phyloP scores from a whole-genome alignment of 2,113 vertebrate species.

The Callorhinus ursinus region DNA sequence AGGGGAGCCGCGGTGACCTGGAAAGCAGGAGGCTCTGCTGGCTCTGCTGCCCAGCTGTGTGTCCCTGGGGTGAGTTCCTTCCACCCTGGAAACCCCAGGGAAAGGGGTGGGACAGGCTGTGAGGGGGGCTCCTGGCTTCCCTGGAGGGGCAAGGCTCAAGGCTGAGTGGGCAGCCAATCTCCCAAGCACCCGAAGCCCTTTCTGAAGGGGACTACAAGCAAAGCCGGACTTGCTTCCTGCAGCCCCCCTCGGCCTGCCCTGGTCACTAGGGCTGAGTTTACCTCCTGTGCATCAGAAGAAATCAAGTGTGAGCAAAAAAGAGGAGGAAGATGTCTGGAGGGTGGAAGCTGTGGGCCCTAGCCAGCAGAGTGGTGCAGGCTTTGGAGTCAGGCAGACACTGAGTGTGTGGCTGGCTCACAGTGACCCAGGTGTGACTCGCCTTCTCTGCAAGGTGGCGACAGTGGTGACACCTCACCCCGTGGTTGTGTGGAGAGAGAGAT shows the following conservation, averaged over 20 bases:
- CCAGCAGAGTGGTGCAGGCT: background rate
- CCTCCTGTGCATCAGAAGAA: background rate
- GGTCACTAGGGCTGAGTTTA: background rate
- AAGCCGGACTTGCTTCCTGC: rapidly evolving
- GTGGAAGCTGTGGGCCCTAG: rapidly evolving
- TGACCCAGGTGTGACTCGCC: background rate
- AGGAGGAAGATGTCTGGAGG: background rate
- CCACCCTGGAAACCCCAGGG: conserved; percentile 47
- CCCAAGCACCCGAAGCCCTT: background rate
- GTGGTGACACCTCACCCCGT: rapidly evolving
- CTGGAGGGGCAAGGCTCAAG: background rate
- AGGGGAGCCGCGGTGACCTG: conserved; percentile 45
- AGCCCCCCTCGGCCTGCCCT: background rate
- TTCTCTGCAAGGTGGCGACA: background rate
- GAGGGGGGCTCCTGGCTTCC: background rate
- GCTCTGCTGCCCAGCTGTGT: conserved; percentile 66
- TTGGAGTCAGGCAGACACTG: background rate
- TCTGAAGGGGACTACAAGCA: background rate
- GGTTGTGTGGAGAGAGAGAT: background rate
- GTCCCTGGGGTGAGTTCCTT: conserved; percentile 68
- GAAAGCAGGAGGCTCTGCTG: conserved; percentile 35
- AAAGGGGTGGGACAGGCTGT: rapidly evolving
- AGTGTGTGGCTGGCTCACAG: background rate
- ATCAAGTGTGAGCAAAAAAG: background rate
- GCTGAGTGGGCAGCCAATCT: background rate